Base-by-base conservation (phyloP, 2,888 invertebrate genomes). In the Tiliacea aurago region DNA sequence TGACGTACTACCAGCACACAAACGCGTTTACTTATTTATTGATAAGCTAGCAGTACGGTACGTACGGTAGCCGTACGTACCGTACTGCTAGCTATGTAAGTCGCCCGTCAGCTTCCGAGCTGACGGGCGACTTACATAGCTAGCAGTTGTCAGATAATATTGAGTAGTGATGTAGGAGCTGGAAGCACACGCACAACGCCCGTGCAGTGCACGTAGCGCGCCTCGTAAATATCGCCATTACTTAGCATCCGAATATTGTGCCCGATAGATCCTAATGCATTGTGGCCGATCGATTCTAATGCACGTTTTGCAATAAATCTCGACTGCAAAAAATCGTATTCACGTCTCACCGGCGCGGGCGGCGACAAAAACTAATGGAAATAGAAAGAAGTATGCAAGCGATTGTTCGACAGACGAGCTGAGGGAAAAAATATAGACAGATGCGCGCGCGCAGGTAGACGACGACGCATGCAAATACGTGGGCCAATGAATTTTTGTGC, bases 371-470 rank as follows among this genome's bases (percentile, higher is more conserved):
- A 86, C 89, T 91, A 89, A 90, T 93, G 83, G 91, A 89, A 89
- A 88, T 88, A 77, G 86, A 89, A 87, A 91, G 90, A 92, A 91
- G 91, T 91, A 91, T 92, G 92, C 92, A 86, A 85, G 86, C 87
- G 91, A 92, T 91, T 91, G 91, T 92, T 90, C 87, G 90, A 71
- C 86, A 84, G 82, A 83, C 79, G 84, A 79, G 83, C 84, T 78
- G 73, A 86, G 65, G 81, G 75, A 86, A 92, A 91, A 93, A 87
- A 84, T 68, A 68, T 74, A 77, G 78, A 75, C 86, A 86, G 86
- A 91, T 93, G 93, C 90, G 89, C 83, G 84, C 78, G 90, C 90
- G 91, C 94, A 93, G 93, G 93, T 93, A 93, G 90, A 86, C 84
- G 81, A 53, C 64, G 41, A 80, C 83, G 90, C 92, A 93, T 91